These are phyloP conservation scores for Ylistrum balloti DNA, from an alignment of 1,140 invertebrate species.

Conservation along the genomic window DNA sequence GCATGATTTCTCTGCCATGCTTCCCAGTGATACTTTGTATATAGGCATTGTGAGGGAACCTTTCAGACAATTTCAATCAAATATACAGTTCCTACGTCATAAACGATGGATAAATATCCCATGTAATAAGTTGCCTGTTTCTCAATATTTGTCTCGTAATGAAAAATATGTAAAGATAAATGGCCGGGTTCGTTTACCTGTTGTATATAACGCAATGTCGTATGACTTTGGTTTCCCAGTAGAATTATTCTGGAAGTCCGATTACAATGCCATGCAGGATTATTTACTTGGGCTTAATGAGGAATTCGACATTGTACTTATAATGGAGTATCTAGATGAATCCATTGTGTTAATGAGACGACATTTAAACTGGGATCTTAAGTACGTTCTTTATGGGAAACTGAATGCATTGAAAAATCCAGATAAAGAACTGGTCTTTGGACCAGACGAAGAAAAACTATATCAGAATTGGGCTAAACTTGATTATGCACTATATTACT, in stretches of 20 bases:
- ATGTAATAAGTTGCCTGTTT: constrained; percentile 60
- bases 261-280: constrained; percentile 45
- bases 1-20: constrained; percentile 54
- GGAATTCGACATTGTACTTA: constrained; percentile 69
- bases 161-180: constrained; percentile 39
- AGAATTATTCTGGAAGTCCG: constrained; percentile 30
- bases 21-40: constrained; percentile 70
- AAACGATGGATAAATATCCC: constrained; percentile 65
- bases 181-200: constrained; percentile 48
- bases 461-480: constrained; percentile 44
- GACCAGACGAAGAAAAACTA: background rate
- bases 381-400: constrained; percentile 67
- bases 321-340: constrained; percentile 73
- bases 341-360: constrained; percentile 70
- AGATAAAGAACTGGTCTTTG: background rate
- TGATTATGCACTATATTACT: constrained; percentile 66
- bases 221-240: constrained; percentile 70
- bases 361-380: constrained; percentile 68
- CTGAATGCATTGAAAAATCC: constrained; percentile 27
- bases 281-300: constrained; percentile 65
- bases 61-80: constrained; percentile 72
- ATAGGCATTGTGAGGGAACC: constrained; percentile 74
- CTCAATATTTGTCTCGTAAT: constrained; percentile 62
- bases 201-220: constrained; percentile 72
- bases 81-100: constrained; percentile 61